phyloP scores from a whole-genome alignment of 2,888 invertebrate genomes.

The Blastobasis adustella region DNA sequence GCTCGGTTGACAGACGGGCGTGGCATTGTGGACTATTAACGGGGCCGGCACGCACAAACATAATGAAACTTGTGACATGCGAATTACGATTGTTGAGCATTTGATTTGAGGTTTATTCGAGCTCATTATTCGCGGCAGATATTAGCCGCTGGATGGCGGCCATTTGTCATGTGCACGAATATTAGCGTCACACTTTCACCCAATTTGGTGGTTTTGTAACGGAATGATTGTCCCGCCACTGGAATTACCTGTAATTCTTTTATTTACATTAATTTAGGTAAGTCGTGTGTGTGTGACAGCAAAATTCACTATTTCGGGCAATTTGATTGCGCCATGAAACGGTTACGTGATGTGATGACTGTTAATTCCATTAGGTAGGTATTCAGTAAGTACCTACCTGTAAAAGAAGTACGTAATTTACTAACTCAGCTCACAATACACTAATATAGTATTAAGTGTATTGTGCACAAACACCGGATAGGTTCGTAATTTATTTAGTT shows the following conservation, averaged over 20 bases:
- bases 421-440: no score
- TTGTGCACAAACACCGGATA: background rate
- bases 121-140: conserved; percentile 42
- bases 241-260: conserved; percentile 42
- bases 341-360: background rate
- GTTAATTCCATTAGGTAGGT: no score
- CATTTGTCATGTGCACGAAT: conserved; percentile 65
- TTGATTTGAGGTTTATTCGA: conserved; percentile 54
- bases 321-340: conserved; percentile 23
- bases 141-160: conserved; percentile 43
- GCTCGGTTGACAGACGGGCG: conserved; percentile 21
- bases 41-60: conserved; percentile 29
- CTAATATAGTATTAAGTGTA: no score
- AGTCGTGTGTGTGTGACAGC: conserved; percentile 9
- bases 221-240: conserved; percentile 35
- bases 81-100: conserved; percentile 46
- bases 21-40: conserved; percentile 26
- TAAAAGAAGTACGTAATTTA: no score
- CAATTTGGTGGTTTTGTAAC: conserved; percentile 54
- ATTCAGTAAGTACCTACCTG: no score
- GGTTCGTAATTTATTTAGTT: background rate
- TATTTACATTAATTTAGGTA: conserved; percentile 29
- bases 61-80: conserved; percentile 46
- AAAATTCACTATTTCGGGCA: conserved; percentile 16
- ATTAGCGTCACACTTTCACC: conserved; percentile 69